Base-by-base conservation (phyloP, 2,888 invertebrate genomes). In the Operophtera brumata region DNA sequence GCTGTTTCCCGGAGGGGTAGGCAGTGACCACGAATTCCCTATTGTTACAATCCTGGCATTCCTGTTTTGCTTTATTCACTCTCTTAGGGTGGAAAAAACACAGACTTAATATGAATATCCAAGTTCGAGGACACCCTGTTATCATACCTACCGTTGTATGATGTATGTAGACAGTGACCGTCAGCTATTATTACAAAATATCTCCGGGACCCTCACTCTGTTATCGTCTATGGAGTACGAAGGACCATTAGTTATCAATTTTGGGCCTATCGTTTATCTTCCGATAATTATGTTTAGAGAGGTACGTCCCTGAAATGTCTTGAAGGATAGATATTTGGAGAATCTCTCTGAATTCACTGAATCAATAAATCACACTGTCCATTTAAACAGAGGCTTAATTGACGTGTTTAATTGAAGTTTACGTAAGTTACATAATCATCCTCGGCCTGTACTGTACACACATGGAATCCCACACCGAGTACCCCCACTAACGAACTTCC, bases 241-340 rank as follows among this genome's bases (percentile, higher is more conserved):
- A 54, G 48, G 37, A 51, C 50, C 60, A 62, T 64, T 62, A 59
- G 62, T 62, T 62, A 62, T 62, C 62, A 55, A 57, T 62, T 59
- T 55, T 54, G 49, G 54, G 14, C 50, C 51, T 57, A 51, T 60
- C 58, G 60, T 62, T 60, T 54, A 56, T 62, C 57, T 56, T 61
- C 54, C 41, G 49, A 59, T 61, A 56, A 58, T 61, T 57, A 55
- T 54, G 56, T 58, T 56, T 54, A 57, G 58, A 59, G 43, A 54
- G 53, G 53, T 47, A 36, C 44, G 49, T 40, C 55, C 59, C 61
- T 54, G 47, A 61, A 41, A 55, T 59, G 61, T 54, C 58, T 48
- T 47, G 40, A 43, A 40, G 50, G 49, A 51, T 54, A 51, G 49
- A 47, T 54, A 51, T 58, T 49, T 46, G 45, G 49, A 52, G 50